These are phyloP conservation scores for Samia ricini DNA, from an alignment of 1,140 invertebrate species.

Conservation along the genomic window DNA sequence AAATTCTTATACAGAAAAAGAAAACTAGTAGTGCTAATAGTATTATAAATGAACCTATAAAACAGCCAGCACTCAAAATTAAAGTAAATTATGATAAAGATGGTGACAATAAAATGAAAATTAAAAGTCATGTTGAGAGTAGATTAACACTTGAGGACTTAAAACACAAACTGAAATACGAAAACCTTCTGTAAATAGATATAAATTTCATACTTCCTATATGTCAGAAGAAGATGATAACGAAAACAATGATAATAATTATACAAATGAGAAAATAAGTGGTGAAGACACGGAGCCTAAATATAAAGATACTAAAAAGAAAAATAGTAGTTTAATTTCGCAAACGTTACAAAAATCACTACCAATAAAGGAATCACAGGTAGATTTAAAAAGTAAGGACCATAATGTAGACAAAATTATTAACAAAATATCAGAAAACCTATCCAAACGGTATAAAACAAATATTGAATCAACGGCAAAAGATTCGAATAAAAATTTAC, in stretches of 20 bases:
- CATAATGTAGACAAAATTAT: not conserved
- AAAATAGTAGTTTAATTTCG: not conserved
- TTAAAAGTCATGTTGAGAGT: not conserved
- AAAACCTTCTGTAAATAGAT: not conserved
- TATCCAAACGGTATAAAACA: not conserved
- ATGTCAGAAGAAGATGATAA: slow-evolving; percentile 18
- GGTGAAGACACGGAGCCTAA: not conserved
- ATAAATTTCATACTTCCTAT: not conserved
- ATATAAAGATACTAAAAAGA: not conserved
- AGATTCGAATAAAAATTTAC: not conserved
- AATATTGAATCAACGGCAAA: not conserved
- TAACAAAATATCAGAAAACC: not conserved
- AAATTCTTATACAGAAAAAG: not conserved
- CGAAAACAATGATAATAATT: slow-evolving; percentile 14
- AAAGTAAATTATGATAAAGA: not conserved
- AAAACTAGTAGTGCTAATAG: not conserved
- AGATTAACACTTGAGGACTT: not conserved
- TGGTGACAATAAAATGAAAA: not conserved
- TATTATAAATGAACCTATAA: not conserved
- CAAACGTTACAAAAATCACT: not conserved
- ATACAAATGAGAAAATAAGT: not conserved
- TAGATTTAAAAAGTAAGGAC: not conserved
- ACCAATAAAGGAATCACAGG: not conserved
- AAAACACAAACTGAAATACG: not conserved
- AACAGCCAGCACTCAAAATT: not conserved